Evolutionary conservation across 2,113 vertebrate genomes (phyloP).

Genomic region (Saccopteryx leptura): DNA sequence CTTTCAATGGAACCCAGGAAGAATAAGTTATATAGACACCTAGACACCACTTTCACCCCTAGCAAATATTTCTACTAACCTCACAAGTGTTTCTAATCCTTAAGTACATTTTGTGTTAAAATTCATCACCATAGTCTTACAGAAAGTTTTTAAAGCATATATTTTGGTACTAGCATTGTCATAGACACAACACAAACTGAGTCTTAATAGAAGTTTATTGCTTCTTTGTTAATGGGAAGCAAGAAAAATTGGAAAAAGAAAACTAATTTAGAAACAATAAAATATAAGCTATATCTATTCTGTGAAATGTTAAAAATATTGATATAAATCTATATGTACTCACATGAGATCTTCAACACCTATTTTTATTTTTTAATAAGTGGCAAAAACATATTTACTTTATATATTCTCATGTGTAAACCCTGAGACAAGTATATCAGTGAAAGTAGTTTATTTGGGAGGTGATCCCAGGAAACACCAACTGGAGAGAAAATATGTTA

Average conservation of each 20-base stretch:
- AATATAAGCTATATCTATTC: not conserved
- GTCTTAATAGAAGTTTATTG: not conserved
- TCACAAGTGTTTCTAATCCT: not conserved
- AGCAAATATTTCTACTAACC: not conserved
- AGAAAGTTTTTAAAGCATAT: constrained; percentile 2
- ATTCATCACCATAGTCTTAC: not conserved
- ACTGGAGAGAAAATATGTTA: not conserved
- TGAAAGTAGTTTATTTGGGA: constrained; percentile 10
- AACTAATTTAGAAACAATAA: constrained; percentile 56
- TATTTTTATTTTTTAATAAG: constrained; percentile 39
- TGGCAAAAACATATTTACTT: not conserved
- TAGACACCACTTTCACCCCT: not conserved
- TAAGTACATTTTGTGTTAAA: not conserved
- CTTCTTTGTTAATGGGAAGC: constrained; percentile 1
- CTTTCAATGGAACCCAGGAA: not conserved
- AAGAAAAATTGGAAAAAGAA: not conserved
- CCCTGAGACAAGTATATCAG: not conserved
- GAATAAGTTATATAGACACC: not conserved
- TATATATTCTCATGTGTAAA: constrained; percentile 2
- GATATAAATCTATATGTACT: constrained; percentile 24
- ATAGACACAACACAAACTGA: constrained; percentile 17
- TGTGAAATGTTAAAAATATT: constrained; percentile 54
- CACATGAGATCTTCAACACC: not conserved
- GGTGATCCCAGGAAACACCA: not conserved
- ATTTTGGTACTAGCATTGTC: not conserved